These are phyloP conservation scores for Psammodynastes pulverulentus DNA, from an alignment of 2,113 vertebrate genomes.

Conservation along the genomic window DNA sequence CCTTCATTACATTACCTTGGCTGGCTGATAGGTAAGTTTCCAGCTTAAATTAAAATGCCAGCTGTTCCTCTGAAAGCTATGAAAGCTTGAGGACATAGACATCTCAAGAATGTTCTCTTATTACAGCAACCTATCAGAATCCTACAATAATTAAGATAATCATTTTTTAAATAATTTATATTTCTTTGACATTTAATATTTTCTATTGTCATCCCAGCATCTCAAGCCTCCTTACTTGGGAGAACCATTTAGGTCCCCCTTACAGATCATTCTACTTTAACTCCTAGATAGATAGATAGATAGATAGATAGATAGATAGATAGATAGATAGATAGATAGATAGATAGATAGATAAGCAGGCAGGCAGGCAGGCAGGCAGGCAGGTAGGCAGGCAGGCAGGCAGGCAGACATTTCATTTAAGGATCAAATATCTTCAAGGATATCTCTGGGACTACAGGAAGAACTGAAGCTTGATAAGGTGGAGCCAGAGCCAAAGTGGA, in stretches of 20 bases:
- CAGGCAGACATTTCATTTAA: neutral
- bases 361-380: rapidly evolving
- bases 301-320: too few relatives aligned
- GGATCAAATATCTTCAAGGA: neutral
- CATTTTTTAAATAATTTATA: neutral
- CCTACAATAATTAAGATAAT: neutral
- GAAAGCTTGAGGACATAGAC: neutral
- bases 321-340: too few relatives aligned
- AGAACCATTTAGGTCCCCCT: neutral
- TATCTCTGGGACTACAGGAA: neutral
- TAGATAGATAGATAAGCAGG: too few relatives aligned
- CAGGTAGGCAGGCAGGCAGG: too few relatives aligned
- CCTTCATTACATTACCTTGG: neutral
- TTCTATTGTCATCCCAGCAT: neutral
- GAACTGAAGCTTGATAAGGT: neutral
- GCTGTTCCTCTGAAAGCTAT: neutral
- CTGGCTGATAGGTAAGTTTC: neutral
- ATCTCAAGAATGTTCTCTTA: neutral
- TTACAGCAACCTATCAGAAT: neutral
- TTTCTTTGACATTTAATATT: neutral
- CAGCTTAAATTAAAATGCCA: neutral
- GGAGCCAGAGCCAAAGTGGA: neutral
- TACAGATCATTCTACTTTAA: neutral
- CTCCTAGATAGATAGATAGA: neutral
- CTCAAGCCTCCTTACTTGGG: neutral